Conservation (phyloP, 2,113 vertebrate genomes). For the Oxyura jamaicensis region DNA sequence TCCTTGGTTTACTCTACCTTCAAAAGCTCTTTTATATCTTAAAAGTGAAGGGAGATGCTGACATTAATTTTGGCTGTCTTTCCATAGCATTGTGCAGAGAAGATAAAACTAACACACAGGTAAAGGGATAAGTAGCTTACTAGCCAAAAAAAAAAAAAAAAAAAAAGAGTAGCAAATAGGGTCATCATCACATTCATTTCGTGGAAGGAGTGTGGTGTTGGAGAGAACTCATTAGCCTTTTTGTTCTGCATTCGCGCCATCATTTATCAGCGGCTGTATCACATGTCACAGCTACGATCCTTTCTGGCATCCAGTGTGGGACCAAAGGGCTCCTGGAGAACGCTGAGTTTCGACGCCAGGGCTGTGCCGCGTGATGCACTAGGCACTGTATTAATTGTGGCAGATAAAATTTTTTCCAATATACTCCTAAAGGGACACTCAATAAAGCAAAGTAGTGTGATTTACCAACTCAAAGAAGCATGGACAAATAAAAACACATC, state of each 20-base stretch:
- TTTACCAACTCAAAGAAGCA: constrained; percentile 61
- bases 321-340: constrained; percentile 6
- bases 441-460: constrained; percentile 61
- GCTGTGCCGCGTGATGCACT: constrained; percentile 38
- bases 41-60: constrained; percentile 38
- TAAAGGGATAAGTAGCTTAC: constrained; percentile 21
- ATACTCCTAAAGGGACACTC: constrained; percentile 59
- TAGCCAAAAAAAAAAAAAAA: not conserved
- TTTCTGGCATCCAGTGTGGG: constrained; percentile 47
- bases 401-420: constrained; percentile 68
- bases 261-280: constrained; percentile 56
- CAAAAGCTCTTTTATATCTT: constrained; percentile 30
- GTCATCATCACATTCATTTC: constrained; percentile 43
- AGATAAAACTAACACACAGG: constrained; percentile 15
- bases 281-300: constrained; percentile 50
- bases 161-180: not conserved
- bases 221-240: constrained; percentile 54
- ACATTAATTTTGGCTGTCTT: constrained; percentile 48
- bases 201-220: constrained; percentile 17
- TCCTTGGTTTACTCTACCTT: constrained; percentile 53
- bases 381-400: constrained; percentile 65
- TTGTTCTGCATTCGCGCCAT: constrained; percentile 49
- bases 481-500: constrained; percentile 43
- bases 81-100: not conserved
- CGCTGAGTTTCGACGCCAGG: not conserved